phyloP scores from a whole-genome alignment of 2,888 invertebrate species.

The Parnassius glacialis region DNA sequence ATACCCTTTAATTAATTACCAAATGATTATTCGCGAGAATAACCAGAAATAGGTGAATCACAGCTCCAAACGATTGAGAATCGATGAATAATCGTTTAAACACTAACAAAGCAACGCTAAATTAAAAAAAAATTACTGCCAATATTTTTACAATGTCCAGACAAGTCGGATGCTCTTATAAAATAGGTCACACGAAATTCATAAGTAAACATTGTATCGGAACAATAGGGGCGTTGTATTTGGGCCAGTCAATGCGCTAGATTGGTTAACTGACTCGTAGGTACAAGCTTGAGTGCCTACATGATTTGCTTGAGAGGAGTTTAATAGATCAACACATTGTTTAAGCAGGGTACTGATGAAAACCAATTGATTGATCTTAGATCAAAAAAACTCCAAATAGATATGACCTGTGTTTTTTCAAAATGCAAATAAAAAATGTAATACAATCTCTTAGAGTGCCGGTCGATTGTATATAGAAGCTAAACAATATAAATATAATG shows the following conservation, averaged over 20 bases:
- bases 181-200: constrained; percentile 27
- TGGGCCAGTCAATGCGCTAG: constrained; percentile 38
- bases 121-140: constrained; percentile 21
- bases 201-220: constrained; percentile 23
- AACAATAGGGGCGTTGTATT: constrained; percentile 43
- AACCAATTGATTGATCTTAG: constrained; percentile 16
- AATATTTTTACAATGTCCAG: constrained; percentile 30
- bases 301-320: constrained; percentile 24
- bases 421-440: too few relatives aligned
- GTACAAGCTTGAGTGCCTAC: constrained; percentile 22
- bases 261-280: constrained; percentile 38
- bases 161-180: constrained; percentile 21
- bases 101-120: background rate
- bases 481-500: too few relatives aligned
- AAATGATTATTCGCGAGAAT: background rate
- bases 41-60: constrained; percentile 11
- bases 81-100: constrained; percentile 14
- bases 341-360: constrained; percentile 27
- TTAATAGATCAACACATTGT: constrained; percentile 33
- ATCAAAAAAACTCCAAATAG: background rate
- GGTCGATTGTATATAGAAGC: too few relatives aligned
- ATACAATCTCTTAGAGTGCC: too few relatives aligned
- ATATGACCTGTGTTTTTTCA: too few relatives aligned
- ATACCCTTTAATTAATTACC: too few relatives aligned
- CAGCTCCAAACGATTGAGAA: constrained; percentile 10